Percentiles rank a stretch among this genome's conserved stretches.
Conservation (phyloP, 2,113 vertebrate genomes). For the Macheiramphus alcinus region DNA sequence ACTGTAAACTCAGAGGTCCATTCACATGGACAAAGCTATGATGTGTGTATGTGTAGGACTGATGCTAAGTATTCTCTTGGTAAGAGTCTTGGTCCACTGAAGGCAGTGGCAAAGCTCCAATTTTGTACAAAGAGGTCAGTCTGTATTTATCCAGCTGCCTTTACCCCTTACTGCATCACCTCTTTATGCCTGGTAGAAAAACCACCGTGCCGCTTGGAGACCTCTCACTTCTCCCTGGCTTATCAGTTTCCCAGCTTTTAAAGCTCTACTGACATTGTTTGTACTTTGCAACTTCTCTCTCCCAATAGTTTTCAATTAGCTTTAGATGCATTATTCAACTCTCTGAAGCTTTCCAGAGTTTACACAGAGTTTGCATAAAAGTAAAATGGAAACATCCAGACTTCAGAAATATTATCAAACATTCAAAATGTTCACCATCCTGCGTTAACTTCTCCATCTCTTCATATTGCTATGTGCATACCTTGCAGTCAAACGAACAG, state of each 20-base stretch:
- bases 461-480: not conserved
- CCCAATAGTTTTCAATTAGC: not conserved
- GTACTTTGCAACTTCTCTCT: not conserved
- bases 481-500: conserved; percentile 43
- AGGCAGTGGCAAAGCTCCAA: not conserved
- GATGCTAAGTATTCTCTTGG: not conserved
- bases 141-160: not conserved
- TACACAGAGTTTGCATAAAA: not conserved
- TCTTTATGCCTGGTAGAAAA: not conserved
- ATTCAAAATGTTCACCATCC: not conserved
- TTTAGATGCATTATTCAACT: not conserved
- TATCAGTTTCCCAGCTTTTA: not conserved
- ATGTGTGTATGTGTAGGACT: not conserved
- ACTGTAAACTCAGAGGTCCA: not conserved
- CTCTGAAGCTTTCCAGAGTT: not conserved
- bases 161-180: not conserved
- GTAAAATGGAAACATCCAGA: not conserved
- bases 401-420: not conserved
- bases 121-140: not conserved
- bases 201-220: fast-evolving
- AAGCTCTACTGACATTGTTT: not conserved
- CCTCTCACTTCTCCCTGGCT: not conserved
- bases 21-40: not conserved
- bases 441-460: not conserved
- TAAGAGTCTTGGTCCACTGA: not conserved